phyloP scores from a whole-genome alignment of 2,113 vertebrate genomes.

The Chaetodon trifascialis region DNA sequence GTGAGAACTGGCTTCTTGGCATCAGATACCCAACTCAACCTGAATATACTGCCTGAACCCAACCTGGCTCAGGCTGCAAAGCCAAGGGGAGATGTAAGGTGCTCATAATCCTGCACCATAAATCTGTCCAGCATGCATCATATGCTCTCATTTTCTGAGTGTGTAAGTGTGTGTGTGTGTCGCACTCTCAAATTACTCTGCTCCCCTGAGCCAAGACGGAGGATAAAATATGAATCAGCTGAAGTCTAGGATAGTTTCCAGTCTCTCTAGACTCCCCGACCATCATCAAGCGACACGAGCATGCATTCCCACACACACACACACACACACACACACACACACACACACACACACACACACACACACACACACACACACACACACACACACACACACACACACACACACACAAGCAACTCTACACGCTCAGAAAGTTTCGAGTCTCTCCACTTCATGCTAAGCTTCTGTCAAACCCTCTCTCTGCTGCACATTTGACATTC shows the following conservation, averaged over 20 bases:
- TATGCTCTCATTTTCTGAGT: conserved; percentile 72
- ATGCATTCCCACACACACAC: conserved; percentile 20
- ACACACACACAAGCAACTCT: conserved; percentile 13
- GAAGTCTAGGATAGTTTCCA: conserved; percentile 79
- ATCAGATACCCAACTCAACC: conserved; percentile 68
- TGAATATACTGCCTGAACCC: conserved; percentile 75
- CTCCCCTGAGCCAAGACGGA: conserved; percentile 76
- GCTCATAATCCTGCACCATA: conserved; percentile 77
- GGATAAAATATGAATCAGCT: conserved; percentile 82
- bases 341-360: conserved; percentile 9
- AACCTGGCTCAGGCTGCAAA: conserved; percentile 71
- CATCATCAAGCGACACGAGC: conserved; percentile 51
- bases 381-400: conserved; percentile 8
- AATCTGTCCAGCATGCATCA: conserved; percentile 80
- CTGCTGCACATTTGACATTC: conserved; percentile 61
- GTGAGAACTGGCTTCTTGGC: conserved; percentile 71
- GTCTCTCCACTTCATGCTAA: conserved; percentile 56
- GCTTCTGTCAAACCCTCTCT: conserved; percentile 66
- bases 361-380: conserved; percentile 10
- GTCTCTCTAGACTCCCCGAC: conserved; percentile 64
- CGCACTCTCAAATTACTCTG: conserved; percentile 76
- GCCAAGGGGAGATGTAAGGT: conserved; percentile 75
- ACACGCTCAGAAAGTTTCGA: conserved; percentile 57
- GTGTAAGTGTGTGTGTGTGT: conserved; percentile 50
- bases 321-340: conserved; percentile 16